Percentiles rank a stretch among this genome's conserved stretches.
phyloP scores from a whole-genome alignment of 2,113 vertebrate species.

The Cercopithecus mona region DNA sequence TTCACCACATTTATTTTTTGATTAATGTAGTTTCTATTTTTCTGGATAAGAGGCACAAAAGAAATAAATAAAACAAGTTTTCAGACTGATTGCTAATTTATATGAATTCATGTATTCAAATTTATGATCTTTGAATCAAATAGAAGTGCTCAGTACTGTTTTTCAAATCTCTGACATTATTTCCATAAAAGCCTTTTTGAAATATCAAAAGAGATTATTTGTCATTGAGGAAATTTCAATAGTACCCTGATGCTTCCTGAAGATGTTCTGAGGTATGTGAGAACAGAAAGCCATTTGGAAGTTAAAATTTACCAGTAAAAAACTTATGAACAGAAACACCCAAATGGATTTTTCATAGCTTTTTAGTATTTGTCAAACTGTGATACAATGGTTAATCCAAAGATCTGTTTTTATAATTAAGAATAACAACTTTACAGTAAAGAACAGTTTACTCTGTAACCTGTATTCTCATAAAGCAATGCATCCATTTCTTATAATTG shows the following conservation, averaged over 20 bases:
- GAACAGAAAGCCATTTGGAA: conserved; percentile 54
- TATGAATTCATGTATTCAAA: conserved; percentile 78
- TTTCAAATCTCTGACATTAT: conserved; percentile 70
- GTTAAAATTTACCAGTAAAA: conserved; percentile 38
- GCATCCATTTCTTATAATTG: not conserved
- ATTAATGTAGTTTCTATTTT: conserved; percentile 68
- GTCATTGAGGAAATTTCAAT: conserved; percentile 71
- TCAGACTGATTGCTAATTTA: conserved; percentile 78
- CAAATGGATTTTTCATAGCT: not conserved
- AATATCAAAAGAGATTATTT: conserved; percentile 66
- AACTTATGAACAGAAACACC: not conserved
- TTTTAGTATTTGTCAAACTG: not conserved
- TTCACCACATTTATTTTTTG: conserved; percentile 72
- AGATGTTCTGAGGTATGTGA: conserved; percentile 52
- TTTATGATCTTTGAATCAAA: conserved; percentile 78
- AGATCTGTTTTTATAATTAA: not conserved
- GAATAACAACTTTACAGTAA: not conserved
- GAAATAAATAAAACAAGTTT: conserved; percentile 67
- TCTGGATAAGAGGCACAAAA: conserved; percentile 61
- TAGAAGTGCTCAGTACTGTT: conserved; percentile 65
- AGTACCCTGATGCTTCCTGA: conserved; percentile 61
- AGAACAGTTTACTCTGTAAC: not conserved
- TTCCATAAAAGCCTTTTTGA: conserved; percentile 69
- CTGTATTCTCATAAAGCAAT: not conserved
- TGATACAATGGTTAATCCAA: not conserved